These are phyloP conservation scores for Pristionchus entomophagus DNA, from an alignment of 2,888 invertebrate genomes.

Conservation along the genomic window DNA sequence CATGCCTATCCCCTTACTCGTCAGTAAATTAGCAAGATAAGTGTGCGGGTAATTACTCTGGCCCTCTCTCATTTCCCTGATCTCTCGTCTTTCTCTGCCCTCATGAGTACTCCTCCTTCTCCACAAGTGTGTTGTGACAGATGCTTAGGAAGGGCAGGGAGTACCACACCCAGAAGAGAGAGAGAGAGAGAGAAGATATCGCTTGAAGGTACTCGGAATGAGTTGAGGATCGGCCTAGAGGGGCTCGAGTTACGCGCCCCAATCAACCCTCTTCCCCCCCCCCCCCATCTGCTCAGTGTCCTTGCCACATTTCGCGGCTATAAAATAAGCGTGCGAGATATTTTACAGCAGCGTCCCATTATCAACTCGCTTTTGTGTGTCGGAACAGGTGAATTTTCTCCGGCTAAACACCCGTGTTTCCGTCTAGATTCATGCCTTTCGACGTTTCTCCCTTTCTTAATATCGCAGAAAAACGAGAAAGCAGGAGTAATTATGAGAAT, in stretches of 20 bases:
- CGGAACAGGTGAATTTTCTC: neutral
- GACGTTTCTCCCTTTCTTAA: too few relatives aligned
- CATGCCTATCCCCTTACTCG: slow-evolving; percentile 22
- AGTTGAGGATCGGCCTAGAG: neutral
- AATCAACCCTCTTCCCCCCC: neutral
- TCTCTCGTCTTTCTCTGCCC: slow-evolving; percentile 15
- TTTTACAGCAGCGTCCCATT: slow-evolving; percentile 3
- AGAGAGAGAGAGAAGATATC: neutral
- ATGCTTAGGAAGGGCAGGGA: neutral
- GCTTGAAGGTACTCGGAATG: slow-evolving; percentile 32
- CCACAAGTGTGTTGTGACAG: slow-evolving; percentile 41
- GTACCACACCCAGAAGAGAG: too few relatives aligned
- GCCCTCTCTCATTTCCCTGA: neutral
- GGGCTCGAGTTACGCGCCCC: neutral
- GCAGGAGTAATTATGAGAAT: too few relatives aligned
- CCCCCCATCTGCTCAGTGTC: neutral
- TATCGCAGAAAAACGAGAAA: too few relatives aligned
- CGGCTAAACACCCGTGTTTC: too few relatives aligned
- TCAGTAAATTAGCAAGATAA: slow-evolving; percentile 20
- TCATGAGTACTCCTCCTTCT: neutral
- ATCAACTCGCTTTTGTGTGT: neutral
- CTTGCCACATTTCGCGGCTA: slow-evolving; percentile 28
- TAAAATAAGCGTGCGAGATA: slow-evolving; percentile 16
- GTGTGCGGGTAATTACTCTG: slow-evolving; percentile 20
- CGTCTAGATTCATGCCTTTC: too few relatives aligned